Percentiles rank a stretch among this genome's conserved stretches.
phyloP scores from a whole-genome alignment of 92 coral and sea anemone genomes.

The Paragorgia papillata region DNA sequence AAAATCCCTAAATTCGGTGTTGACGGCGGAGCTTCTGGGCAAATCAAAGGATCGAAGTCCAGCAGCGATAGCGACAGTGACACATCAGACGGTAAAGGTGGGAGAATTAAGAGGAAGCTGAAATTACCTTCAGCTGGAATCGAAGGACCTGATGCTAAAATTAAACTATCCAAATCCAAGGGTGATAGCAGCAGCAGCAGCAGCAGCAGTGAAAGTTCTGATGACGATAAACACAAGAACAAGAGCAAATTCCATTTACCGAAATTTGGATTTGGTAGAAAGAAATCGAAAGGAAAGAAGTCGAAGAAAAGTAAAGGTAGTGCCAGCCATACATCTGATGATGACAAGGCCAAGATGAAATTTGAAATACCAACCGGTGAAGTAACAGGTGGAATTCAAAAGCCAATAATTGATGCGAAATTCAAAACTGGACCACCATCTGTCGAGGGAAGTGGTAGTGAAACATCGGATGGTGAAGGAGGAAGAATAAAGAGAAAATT shows the following conservation, averaged over 20 bases:
- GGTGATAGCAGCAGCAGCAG: too few relatives aligned
- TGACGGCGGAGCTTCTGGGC: not conserved
- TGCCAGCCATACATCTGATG: constrained; percentile 37
- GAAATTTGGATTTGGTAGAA: constrained; percentile 7
- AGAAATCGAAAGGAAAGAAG: not conserved
- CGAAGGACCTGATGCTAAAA: not conserved
- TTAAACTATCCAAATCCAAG: not conserved
- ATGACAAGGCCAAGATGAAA: constrained; percentile 23
- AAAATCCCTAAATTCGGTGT: not conserved
- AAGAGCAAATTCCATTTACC: constrained; percentile 5
- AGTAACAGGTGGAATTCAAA: not conserved
- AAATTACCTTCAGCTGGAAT: not conserved
- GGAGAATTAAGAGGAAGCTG: constrained; percentile 18
- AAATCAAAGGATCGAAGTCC: not conserved
- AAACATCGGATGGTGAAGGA: constrained; percentile 32
- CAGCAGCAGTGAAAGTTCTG: not conserved
- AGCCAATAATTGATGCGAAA: too few relatives aligned
- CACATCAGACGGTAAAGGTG: constrained; percentile 29
- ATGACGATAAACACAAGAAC: not conserved
- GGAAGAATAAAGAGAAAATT: constrained; percentile 19
- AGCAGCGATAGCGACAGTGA: constrained; percentile 17
- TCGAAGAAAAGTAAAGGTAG: constrained; percentile 1
- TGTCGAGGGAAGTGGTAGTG: constrained; percentile 11
- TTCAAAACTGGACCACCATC: not conserved
- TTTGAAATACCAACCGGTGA: not conserved